These are phyloP conservation scores for Trematocara nigrifrons DNA, from an alignment of 2,113 vertebrate species.

Conservation along the genomic window DNA sequence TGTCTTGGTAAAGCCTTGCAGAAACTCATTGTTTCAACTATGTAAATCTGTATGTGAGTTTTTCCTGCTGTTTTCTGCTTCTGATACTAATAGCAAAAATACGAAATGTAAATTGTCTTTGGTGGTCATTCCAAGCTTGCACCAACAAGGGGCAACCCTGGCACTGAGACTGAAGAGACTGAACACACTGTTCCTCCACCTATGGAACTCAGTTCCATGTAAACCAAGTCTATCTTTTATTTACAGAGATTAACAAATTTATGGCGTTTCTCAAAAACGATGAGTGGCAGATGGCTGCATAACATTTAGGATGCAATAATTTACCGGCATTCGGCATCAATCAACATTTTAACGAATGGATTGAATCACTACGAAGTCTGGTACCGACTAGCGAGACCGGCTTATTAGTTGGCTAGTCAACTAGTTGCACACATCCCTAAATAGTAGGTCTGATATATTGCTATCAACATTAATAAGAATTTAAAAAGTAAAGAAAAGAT, in stretches of 20 bases:
- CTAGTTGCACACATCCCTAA: neutral
- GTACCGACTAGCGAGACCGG: accelerated
- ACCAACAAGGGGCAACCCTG: neutral
- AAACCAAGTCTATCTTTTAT: neutral
- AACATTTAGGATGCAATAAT: neutral
- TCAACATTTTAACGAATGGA: accelerated
- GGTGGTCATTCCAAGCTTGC: neutral
- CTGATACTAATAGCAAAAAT: neutral
- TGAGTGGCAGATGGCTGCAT: neutral
- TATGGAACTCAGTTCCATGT: neutral
- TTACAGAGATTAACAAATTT: neutral
- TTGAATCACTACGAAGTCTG: neutral
- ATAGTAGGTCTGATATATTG: neutral
- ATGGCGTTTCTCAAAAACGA: neutral
- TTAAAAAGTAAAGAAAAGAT: neutral
- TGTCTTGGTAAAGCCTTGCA: neutral
- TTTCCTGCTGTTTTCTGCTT: neutral
- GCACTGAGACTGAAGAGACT: neutral
- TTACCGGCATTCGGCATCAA: accelerated
- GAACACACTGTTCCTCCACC: neutral
- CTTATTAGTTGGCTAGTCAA: neutral
- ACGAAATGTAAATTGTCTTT: neutral
- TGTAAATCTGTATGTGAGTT: neutral
- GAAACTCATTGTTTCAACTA: neutral
- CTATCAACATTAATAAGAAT: neutral